phyloP scores from a whole-genome alignment of 2,888 invertebrate genomes.

The Hydrotaea cyrtoneurina region DNA sequence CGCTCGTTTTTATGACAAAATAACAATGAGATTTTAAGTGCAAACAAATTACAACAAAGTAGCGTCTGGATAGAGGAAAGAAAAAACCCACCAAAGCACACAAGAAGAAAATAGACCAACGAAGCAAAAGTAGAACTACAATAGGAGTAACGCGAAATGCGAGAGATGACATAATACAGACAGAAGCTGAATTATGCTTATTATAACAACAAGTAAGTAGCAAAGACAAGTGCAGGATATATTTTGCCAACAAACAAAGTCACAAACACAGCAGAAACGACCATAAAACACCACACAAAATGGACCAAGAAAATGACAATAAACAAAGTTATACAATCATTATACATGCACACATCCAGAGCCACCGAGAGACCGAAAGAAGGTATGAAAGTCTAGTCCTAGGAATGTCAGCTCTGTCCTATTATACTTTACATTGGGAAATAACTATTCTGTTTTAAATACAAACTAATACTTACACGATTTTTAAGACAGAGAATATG shows the following conservation, averaged over 20 bases:
- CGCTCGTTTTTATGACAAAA: conserved; percentile 3
- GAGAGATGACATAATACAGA: not conserved
- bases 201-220: conserved; percentile 14
- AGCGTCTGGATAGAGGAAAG: not conserved
- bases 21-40: conserved; percentile 26
- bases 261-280: not conserved
- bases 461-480: no score
- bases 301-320: conserved; percentile 29
- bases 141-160: not conserved
- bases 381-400: no score
- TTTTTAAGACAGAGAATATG: no score
- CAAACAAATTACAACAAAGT: conserved; percentile 34
- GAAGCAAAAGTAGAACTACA: not conserved
- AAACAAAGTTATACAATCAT: no score
- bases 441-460: no score
- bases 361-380: no score
- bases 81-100: not conserved
- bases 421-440: no score
- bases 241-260: not conserved
- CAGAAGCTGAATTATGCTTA: no score
- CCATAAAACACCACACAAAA: not conserved
- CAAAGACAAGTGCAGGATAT: conserved; percentile 12
- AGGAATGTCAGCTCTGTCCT: no score
- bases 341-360: no score
- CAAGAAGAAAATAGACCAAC: not conserved